phyloP scores from a whole-genome alignment of 2,113 vertebrate genomes.

The Morone saxatilis region DNA sequence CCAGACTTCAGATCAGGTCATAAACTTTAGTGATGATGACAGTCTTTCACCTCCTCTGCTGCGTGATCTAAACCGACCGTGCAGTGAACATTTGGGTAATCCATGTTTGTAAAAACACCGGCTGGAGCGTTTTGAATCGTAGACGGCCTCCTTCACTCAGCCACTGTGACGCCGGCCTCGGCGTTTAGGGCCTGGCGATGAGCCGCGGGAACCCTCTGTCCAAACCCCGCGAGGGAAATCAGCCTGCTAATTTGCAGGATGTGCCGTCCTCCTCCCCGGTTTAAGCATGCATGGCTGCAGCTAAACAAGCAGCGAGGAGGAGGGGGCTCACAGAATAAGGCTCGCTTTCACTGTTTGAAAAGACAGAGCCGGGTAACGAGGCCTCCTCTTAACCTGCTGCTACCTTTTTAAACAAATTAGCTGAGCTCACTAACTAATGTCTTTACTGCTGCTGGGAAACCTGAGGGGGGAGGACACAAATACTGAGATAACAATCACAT shows the following conservation, averaged over 20 bases:
- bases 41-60: not conserved
- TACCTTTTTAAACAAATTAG: conserved; percentile 80
- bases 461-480: conserved; percentile 12
- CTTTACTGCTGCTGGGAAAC: conserved; percentile 56
- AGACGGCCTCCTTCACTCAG: conserved; percentile 69
- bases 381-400: conserved; percentile 70
- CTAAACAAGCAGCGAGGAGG: conserved; percentile 62
- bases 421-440: conserved; percentile 42
- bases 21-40: not conserved
- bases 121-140: conserved; percentile 81
- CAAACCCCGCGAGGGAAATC: conserved; percentile 84
- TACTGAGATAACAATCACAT: not conserved
- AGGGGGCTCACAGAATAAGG: conserved; percentile 21
- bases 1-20: not conserved
- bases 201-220: conserved; percentile 72
- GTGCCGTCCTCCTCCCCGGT: conserved; percentile 64
- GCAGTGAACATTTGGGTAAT: conserved; percentile 81
- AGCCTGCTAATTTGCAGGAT: conserved; percentile 84
- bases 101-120: conserved; percentile 76
- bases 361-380: conserved; percentile 64
- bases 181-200: conserved; percentile 58
- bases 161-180: conserved; percentile 51
- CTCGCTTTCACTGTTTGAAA: conserved; percentile 70
- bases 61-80: conserved; percentile 73
- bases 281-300: conserved; percentile 79